Evolutionary conservation across 2,113 vertebrate species (phyloP), one percentile per base, ranked within the genome.

Genomic region (Taxidea taxus): DNA sequence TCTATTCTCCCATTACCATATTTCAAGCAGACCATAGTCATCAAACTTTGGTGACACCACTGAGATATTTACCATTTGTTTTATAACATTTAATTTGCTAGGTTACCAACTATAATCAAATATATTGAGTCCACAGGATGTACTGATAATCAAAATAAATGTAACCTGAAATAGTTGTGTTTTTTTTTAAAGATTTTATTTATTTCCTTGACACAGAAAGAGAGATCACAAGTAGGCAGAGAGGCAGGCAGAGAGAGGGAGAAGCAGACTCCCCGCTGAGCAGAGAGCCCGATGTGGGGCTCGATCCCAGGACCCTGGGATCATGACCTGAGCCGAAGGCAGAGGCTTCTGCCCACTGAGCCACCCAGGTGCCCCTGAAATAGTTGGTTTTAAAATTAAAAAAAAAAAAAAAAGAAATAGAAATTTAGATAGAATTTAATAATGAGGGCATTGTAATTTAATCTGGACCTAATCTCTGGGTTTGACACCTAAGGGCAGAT

Each of bases 121-220:
- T 96, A 62, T 96, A 95, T 64, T 87, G 68, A 70, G 10, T 58
- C 51, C 70, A 90, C n/a, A 89, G 81, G 87, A 92, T 90, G 58
- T 75, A 70, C 89, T 87, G 78, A 93, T 87, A 95, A 58, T 47
- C 18, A 96, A 98, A 97, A 92, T 95, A 95, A 91, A 93, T 95
- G 54, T 91, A 91, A 92, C n/a, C 82, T 90, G 56, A 58, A 92
- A 68, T 54, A 82, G 4, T 16, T 54, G 16, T 54, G n/a, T n/a
- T n/a, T n/a, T n/a, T n/a, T n/a, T n/a, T n/a, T n/a, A n/a, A n/a
- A n/a, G n/a, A n/a, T n/a, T n/a, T n/a, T n/a, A n/a, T n/a, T n/a
- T n/a, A n/a, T n/a, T n/a, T n/a, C n/a, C n/a, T n/a, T n/a, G n/a
- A n/a, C n/a, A n/a, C n/a, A n/a, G n/a, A n/a, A n/a, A n/a, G n/a